Conservation (phyloP, 2,888 invertebrate species). For the Dynastes tityus region DNA sequence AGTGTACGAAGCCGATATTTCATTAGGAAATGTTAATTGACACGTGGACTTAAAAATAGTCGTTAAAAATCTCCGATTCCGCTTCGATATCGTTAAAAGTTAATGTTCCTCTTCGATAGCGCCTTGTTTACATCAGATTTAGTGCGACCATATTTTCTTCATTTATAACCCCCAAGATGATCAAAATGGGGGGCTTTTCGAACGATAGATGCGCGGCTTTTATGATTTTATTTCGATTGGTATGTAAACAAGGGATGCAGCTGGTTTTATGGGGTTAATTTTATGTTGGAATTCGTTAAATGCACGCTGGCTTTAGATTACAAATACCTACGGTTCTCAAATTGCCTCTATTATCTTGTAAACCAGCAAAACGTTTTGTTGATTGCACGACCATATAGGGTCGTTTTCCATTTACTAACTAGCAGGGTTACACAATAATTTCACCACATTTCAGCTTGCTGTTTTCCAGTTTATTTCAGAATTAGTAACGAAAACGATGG, state of each 20-base stretch:
- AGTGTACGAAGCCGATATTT: slow-evolving; percentile 55
- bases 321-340: not conserved
- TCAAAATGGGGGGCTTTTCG: not conserved
- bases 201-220: not conserved
- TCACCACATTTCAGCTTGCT: no score
- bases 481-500: no score
- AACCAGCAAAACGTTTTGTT: no score
- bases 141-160: slow-evolving; percentile 37
- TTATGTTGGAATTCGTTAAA: not conserved
- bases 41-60: slow-evolving; percentile 58
- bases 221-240: not conserved
- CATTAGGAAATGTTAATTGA: slow-evolving; percentile 59
- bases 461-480: no score
- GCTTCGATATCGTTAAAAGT: slow-evolving; percentile 57
- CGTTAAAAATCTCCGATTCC: slow-evolving; percentile 56
- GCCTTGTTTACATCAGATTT: slow-evolving; percentile 52
- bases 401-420: no score
- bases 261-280: slow-evolving; percentile 6
- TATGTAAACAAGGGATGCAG: not conserved
- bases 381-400: no score
- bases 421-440: no score
- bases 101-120: slow-evolving; percentile 54
- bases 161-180: slow-evolving; percentile 18
- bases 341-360: not conserved
- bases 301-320: not conserved